Evolutionary conservation across 2,888 invertebrate species (phyloP), one percentile per base, ranked within the genome.

Genomic region (Aelia acuminata): DNA sequence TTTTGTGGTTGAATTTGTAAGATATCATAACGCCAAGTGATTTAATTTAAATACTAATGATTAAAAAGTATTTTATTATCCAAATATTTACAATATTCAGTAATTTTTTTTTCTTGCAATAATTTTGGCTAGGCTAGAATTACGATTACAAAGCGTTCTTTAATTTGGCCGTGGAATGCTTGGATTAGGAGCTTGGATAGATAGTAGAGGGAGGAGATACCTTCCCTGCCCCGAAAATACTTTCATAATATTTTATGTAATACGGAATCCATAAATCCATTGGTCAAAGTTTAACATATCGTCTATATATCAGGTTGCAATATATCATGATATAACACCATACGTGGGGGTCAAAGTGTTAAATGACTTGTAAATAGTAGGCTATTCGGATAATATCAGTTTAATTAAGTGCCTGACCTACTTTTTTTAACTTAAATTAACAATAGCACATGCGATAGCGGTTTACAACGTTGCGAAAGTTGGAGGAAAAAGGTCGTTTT

Each of bases 201-300:
- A 5, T n/a, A n/a, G n/a, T n/a, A n/a, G n/a, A n/a, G n/a, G 35
- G 31, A 31, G 2, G 31, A 35, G 31, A 57, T 57, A 57, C 26
- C 57, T 35, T 70, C 35, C 63, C 18, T 7, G 63, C 63, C 63
- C 63, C 63, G 63, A 70, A 70, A 70, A 70, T 35, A 35, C 31
- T 70, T 70, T 70, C 63, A 70, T 70, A 70, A 70, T 35, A 70
- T 8, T 35, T 70, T 70, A 70, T 70, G 63, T 70, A 70, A 70
- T 35, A 70, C 35, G 63, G 20, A 70, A 70, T 70, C 63, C 63
- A 70, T 70, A 70, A 70, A 70, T 70, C 63, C 63, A 70, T 70
- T 70, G 63, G 63, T 70, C 63, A 70, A 70, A 70, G 63, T 70
- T 70, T 70, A 70, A 70, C 63, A 70, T 70, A 70, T 70, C 63